These are phyloP conservation scores for Colistium nudipinnis DNA, from an alignment of 2,113 vertebrate genomes.

Conservation along the genomic window DNA sequence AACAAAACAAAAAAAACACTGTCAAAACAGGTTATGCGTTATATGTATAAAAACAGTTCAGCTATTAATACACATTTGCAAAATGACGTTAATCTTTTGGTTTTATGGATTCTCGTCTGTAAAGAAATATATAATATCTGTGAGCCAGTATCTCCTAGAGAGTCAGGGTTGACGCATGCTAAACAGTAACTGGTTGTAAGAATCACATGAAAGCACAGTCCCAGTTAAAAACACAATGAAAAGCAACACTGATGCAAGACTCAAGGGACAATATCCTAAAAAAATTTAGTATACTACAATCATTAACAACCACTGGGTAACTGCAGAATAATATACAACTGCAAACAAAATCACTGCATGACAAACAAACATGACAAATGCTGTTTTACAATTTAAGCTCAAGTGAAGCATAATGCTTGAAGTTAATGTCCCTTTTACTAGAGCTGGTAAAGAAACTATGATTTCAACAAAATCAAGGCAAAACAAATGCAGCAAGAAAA, in stretches of 20 bases:
- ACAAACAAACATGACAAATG: background rate
- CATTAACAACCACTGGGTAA: conserved; percentile 23
- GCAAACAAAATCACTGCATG: background rate
- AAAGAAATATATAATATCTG: background rate
- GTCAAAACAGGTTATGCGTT: background rate
- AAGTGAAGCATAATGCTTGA: background rate
- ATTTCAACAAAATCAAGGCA: background rate
- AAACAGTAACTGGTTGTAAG: background rate
- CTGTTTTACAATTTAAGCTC: background rate
- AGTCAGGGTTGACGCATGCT: background rate
- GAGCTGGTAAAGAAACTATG: background rate
- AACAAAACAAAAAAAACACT: background rate
- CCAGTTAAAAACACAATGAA: background rate
- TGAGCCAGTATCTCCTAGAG: no score
- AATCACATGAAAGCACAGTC: background rate
- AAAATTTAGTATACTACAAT: background rate
- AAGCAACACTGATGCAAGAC: background rate
- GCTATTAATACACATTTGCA: background rate
- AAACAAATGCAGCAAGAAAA: background rate
- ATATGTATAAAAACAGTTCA: background rate
- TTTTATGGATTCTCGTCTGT: background rate
- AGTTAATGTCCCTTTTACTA: background rate
- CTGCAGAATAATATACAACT: conserved; percentile 10
- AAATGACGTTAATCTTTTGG: background rate
- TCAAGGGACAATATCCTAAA: background rate